Evolutionary conservation across 2,888 invertebrate genomes (phyloP), one percentile per base, ranked within the genome.

Genomic region (Sipunculus nudus): DNA sequence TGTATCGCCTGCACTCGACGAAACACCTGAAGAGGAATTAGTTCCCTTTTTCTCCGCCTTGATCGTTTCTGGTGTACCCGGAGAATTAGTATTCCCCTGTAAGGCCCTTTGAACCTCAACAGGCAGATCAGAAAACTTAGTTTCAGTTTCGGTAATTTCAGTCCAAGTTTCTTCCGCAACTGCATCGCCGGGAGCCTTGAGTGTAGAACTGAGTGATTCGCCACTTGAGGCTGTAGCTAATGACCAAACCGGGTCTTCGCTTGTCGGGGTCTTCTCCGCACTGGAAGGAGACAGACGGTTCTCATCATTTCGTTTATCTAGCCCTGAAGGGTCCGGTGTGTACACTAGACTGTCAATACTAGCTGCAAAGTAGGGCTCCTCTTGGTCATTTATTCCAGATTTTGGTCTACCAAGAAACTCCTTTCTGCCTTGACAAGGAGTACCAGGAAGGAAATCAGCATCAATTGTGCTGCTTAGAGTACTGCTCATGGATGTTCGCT

Each of bases 401-500:
- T 23, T 40, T 25, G 19, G 38, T 19, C 32, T 32, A n/a, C 29
- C 35, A 13, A 10, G 38, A 35, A 47, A 61, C 38, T 53, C 46
- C 38, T 57, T 54, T 2, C 49, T 50, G 21, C 43, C 46, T 25
- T 41, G 26, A 19, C 53, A 57, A 8, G 61, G 54, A 1, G 61
- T 65, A 19, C 26, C 21, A 43, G 23, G 21, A 25, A 23, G 21
- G 3, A n/a, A n/a, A n/a, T n/a, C n/a, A n/a, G n/a, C n/a, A n/a
- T n/a, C n/a, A n/a, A n/a, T n/a, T n/a, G n/a, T n/a, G n/a, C n/a
- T n/a, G n/a, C n/a, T n/a, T n/a, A n/a, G n/a, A n/a, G 77, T 78
- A 61, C 81, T 81, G 65, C 78, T 78, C 61, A 81, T 71, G 4
- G 81, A 81, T 0, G 80, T 81, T 41, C 81, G 68, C 54, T 80